Conservation (phyloP, 1,140 invertebrate species). For the Drosophila lacertosa region DNA sequence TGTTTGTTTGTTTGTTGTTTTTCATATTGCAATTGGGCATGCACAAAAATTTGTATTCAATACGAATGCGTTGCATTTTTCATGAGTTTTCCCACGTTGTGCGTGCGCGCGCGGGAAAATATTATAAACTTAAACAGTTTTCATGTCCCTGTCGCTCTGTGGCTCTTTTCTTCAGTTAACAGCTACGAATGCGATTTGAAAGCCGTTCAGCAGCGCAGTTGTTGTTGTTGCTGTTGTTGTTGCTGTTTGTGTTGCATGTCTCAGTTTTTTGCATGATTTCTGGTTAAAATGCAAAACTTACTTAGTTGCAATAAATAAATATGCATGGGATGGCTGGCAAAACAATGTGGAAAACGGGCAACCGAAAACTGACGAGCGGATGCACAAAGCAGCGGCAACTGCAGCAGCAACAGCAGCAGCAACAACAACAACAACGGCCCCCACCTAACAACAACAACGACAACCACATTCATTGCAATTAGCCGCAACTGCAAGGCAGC, state of each 20-base stretch:
- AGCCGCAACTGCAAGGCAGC: slow-evolving; percentile 17
- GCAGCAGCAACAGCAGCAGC: slow-evolving; percentile 24
- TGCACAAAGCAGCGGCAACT: slow-evolving; percentile 53
- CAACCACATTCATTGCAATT: slow-evolving; percentile 23
- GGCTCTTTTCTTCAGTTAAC: slow-evolving; percentile 70
- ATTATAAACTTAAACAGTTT: slow-evolving; percentile 68
- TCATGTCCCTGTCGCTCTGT: slow-evolving; percentile 24
- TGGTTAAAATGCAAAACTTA: slow-evolving; percentile 79
- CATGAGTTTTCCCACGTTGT: slow-evolving; percentile 78
- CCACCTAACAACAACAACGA: slow-evolving; percentile 15
- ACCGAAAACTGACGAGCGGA: slow-evolving; percentile 73
- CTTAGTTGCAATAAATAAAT: slow-evolving; percentile 79
- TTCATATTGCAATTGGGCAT: slow-evolving; percentile 50
- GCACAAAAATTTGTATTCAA: slow-evolving; percentile 43
- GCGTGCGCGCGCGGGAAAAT: slow-evolving; percentile 75
- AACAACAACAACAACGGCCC: slow-evolving; percentile 7
- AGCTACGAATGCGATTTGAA: slow-evolving; percentile 74
- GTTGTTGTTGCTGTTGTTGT: slow-evolving; percentile 37
- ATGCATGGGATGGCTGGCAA: slow-evolving; percentile 67
- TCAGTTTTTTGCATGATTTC: slow-evolving; percentile 77
- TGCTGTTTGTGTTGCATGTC: slow-evolving; percentile 52
- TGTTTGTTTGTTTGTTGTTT: slow-evolving; percentile 6
- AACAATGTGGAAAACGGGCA: slow-evolving; percentile 70
- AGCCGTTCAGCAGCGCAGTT: slow-evolving; percentile 62
- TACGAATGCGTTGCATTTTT: slow-evolving; percentile 49